Base-by-base conservation (phyloP, 2,797 vertebrate genomes). In the Cottoperca gobio region DNA sequence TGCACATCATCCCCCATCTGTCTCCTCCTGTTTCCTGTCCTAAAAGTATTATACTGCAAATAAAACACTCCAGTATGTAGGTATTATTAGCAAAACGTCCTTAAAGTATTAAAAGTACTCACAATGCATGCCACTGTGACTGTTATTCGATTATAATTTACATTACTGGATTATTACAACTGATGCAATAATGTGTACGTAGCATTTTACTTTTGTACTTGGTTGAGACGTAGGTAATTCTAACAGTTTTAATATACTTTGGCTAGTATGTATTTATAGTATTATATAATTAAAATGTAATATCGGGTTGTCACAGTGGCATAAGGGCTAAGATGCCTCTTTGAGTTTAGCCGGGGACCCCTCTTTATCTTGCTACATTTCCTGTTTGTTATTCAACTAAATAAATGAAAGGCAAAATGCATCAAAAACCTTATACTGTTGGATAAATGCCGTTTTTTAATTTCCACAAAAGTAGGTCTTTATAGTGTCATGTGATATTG, bases 361-460 rank as follows among this genome's bases (percentile, higher is more conserved):
- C 2, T 19, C 7, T 33, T 8, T 33, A n/a, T 11, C 17, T 12
- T 24, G 24, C 19, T 39, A 28, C 13, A 37, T 45, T 40, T 48
- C 23, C 43, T 21, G n/a, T 50, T 42, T 54, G 43, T 50, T n/a
- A n/a, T n/a, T 46, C 28, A 58, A 6, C 14, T 42, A 8, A 19
- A 64, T 13, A 55, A 69, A 55, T 45, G 21, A 50, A 63, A 60
- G 12, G 24, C 0, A 9, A 48, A 61, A 35, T 42, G 1, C 24
- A 6, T 48, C 2, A 4, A n/a, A 39, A 35, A 12, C 8, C 6
- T 37, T 39, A 46, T 33, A 52, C 24, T 31, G 5, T 31, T 55
- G 28, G 28, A 59, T 48, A 45, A 71, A 66, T 39, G 45, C 16
- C 24, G 65, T 67, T 70, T 67, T 67, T 70, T 81, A 35, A 54